Conservation (phyloP, 2,888 invertebrate species). For the Villa cingulata region DNA sequence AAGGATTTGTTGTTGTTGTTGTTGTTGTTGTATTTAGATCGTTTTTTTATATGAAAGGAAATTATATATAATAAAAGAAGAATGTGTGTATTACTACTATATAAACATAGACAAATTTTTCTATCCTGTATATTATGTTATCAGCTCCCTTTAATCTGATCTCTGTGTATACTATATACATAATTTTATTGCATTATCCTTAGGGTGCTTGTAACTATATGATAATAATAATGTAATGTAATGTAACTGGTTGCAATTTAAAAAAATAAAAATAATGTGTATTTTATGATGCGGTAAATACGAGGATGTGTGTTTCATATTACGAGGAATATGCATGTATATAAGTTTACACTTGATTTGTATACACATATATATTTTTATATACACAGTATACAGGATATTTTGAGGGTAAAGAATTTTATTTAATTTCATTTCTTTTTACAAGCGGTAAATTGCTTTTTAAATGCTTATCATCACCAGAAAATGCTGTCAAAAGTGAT, state of each 20-base stretch:
- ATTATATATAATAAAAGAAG: too few species aligned
- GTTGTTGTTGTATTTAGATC: too few species aligned
- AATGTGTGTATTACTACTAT: too few species aligned
- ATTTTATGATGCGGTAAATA: too few species aligned
- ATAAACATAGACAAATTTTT: background rate
- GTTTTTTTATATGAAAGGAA: too few species aligned
- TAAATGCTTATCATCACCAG: constrained; percentile 4
- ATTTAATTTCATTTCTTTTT: too few species aligned
- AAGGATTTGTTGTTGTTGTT: constrained; percentile 2
- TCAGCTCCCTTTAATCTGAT: background rate
- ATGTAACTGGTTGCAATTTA: background rate
- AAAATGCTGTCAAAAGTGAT: background rate
- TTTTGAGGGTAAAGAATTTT: too few species aligned
- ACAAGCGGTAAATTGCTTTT: constrained; percentile 6
- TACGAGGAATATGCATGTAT: background rate
- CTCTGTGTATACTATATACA: background rate
- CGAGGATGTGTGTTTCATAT: background rate
- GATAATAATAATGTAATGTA: too few species aligned
- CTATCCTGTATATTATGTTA: background rate
- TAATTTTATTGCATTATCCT: constrained; percentile 1
- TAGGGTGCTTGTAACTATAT: background rate
- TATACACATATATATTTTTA: background rate
- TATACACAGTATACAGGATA: too few species aligned
- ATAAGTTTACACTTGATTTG: background rate
- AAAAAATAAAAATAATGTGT: background rate